phyloP scores from a whole-genome alignment of 2,888 invertebrate genomes.

The Amphimallon solstitiale region DNA sequence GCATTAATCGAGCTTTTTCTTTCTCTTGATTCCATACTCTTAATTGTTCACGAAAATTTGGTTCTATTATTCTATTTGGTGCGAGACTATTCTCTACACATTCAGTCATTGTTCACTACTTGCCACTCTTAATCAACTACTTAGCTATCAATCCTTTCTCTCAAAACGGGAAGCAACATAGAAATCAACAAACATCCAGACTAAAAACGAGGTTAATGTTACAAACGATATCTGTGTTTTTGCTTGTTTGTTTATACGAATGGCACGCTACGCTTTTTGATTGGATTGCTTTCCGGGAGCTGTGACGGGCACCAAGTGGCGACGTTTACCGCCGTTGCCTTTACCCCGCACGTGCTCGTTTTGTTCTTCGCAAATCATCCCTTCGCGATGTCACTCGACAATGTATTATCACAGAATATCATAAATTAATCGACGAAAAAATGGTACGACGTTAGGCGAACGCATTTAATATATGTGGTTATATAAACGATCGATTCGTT shows the following conservation, averaged over 20 bases:
- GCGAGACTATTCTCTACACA: background rate
- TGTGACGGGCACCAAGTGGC: conserved; percentile 13
- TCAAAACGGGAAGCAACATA: background rate
- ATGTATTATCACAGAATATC: background rate
- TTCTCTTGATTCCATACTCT: conserved; percentile 56
- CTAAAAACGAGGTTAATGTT: conserved; percentile 23
- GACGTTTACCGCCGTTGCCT: conserved; percentile 14
- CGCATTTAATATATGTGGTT: background rate
- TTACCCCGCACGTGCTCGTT: background rate
- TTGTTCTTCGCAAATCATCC: conserved; percentile 1
- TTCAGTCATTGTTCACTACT: conserved; percentile 7
- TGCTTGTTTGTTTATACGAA: background rate
- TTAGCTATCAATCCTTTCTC: background rate
- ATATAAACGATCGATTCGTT: background rate
- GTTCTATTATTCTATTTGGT: background rate
- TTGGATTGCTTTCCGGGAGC: conserved; percentile 6
- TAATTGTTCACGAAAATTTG: conserved; percentile 51
- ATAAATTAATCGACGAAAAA: conserved; percentile 6
- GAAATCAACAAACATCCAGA: conserved; percentile 10
- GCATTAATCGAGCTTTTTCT: conserved; percentile 52
- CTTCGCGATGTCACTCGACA: conserved; percentile 21
- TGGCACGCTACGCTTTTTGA: conserved; percentile 16
- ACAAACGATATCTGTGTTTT: background rate
- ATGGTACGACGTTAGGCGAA: background rate
- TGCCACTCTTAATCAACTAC: background rate